Percentiles rank a stretch among this genome's conserved stretches.
These are phyloP conservation scores for Electrophaes corylata DNA, from an alignment of 2,888 invertebrate genomes.

Conservation along the genomic window DNA sequence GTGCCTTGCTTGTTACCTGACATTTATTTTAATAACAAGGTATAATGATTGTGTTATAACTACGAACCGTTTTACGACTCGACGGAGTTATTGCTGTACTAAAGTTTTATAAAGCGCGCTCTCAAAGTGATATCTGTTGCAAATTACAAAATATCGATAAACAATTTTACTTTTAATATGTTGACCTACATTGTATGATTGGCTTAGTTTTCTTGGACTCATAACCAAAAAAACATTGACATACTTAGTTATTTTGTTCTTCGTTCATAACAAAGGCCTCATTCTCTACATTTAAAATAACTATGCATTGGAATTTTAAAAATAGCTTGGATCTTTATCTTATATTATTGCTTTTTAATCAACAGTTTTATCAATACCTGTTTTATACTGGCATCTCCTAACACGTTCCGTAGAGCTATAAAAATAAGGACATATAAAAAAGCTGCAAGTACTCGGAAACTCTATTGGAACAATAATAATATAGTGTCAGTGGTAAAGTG, in stretches of 20 bases:
- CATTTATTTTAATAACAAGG: slow-evolving; percentile 56
- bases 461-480: slow-evolving; percentile 79
- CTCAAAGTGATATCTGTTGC: slow-evolving; percentile 36
- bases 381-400: slow-evolving; percentile 23
- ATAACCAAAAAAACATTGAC: slow-evolving; percentile 7
- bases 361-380: slow-evolving; percentile 21
- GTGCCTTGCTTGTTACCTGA: slow-evolving; percentile 48
- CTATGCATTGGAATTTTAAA: neutral
- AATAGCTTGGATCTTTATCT: neutral
- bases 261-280: slow-evolving; percentile 9
- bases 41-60: slow-evolving; percentile 46
- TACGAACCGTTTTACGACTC: slow-evolving; percentile 47
- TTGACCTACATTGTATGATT: slow-evolving; percentile 23
- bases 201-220: neutral
- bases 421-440: slow-evolving; percentile 56
- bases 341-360: neutral
- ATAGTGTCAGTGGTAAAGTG: slow-evolving; percentile 81
- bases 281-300: neutral
- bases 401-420: slow-evolving; percentile 31
- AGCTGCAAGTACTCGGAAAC: slow-evolving; percentile 63
- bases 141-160: slow-evolving; percentile 32
- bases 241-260: slow-evolving; percentile 6
- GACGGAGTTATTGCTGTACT: slow-evolving; percentile 45
- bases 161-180: slow-evolving; percentile 41
- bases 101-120: slow-evolving; percentile 41